Conservation (phyloP, 2,797 vertebrate genomes). For the Tenualosa ilisha region DNA sequence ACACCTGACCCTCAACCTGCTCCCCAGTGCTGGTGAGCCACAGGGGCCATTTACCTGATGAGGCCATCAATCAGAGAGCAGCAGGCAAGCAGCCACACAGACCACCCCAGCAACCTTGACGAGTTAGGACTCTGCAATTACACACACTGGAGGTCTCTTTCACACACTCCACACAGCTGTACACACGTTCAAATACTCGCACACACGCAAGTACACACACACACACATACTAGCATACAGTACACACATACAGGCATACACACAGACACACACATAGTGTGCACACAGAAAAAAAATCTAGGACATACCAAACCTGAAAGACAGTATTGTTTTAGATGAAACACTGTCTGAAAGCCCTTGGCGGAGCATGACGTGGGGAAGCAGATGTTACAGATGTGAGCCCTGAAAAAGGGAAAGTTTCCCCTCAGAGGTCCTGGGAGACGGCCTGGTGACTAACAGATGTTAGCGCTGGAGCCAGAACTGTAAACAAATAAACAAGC, state of each 20-base stretch:
- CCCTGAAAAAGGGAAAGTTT: background rate
- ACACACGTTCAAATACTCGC: slow-evolving; percentile 4
- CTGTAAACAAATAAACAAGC: background rate
- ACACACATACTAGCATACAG: background rate
- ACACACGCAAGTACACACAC: background rate
- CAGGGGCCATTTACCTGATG: background rate
- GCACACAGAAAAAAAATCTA: background rate
- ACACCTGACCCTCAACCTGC: background rate
- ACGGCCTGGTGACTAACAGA: background rate
- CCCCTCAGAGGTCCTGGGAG: background rate
- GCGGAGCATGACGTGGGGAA: background rate
- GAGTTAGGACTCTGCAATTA: background rate
- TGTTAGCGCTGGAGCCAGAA: background rate
- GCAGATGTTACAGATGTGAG: background rate
- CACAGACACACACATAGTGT: background rate
- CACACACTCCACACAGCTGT: background rate
- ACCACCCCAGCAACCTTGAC: slow-evolving; percentile 6
- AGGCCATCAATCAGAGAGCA: background rate
- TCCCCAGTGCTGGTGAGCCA: background rate
- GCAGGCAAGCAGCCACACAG: background rate
- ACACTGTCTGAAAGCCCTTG: background rate
- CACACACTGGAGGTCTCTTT: background rate
- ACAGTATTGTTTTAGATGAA: background rate
- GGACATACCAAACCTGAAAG: background rate
- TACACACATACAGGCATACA: background rate